These are phyloP conservation scores for Ricordea florida DNA, from an alignment of 92 coral and sea anemone genomes.

Conservation along the genomic window DNA sequence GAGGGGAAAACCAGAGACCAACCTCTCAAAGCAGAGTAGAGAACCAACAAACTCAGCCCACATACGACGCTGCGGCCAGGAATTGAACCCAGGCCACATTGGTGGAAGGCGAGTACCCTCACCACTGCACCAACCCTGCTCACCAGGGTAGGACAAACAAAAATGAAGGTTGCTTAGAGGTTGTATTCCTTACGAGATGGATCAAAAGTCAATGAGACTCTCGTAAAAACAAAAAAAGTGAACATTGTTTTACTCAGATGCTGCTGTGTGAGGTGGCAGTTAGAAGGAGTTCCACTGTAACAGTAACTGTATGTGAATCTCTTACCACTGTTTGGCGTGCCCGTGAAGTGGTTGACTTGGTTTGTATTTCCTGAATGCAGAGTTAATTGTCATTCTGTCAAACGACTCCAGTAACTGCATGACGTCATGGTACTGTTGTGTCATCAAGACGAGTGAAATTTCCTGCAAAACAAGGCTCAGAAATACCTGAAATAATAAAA, in stretches of 20 bases:
- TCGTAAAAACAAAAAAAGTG: conserved; percentile 1
- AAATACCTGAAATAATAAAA: conserved; percentile 54
- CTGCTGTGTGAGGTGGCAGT: background rate
- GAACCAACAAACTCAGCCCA: no score
- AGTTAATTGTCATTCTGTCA: conserved; percentile 84
- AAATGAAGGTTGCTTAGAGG: no score
- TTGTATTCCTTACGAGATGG: no score
- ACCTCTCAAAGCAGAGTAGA: no score
- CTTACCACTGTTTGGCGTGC: conserved; percentile 69
- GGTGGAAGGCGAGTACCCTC: no score
- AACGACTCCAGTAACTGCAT: conserved; percentile 90
- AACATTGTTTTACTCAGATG: background rate
- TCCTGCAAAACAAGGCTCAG: conserved; percentile 83
- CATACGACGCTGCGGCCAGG: no score
- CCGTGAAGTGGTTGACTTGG: conserved; percentile 69
- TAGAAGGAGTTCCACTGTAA: background rate
- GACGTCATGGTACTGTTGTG: conserved; percentile 82
- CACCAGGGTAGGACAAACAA: no score
- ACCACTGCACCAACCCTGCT: no score
- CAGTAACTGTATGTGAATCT: background rate
- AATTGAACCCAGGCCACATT: no score
- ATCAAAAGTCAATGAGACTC: no score
- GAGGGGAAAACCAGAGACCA: no score
- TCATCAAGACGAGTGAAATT: conserved; percentile 69
- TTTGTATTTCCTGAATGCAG: conserved; percentile 81